Base-by-base conservation (phyloP, 2,113 vertebrate genomes). In the Coracopsis vasa region DNA sequence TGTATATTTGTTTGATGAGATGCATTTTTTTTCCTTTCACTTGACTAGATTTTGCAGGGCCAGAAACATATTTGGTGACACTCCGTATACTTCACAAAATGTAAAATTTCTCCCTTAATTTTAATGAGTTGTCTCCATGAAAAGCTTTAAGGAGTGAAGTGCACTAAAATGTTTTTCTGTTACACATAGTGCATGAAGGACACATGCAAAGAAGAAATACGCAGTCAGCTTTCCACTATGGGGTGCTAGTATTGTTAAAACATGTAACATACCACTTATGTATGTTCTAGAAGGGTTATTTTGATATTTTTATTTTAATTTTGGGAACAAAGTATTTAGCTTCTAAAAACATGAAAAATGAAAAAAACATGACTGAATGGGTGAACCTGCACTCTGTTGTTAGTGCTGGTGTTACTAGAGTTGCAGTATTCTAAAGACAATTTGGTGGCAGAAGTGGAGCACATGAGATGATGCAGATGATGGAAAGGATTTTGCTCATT, bases 171-270 rank as follows among this genome's bases (percentile, higher is more conserved):
- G 3, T 29, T 69, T 93, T 78, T 41, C 50, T 83, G 0, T 80
- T 70, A 28, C 15, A 27, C 1, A 7, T 31, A 58, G 6, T 45
- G 10, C 13, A 39, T 42, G 74, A 82, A 70, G 44, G 73, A 53
- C 9, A 33, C 2, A 4, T 53, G 13, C 13, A 39, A 80, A 72
- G 48, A 41, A 66, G 25, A 19, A 92, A 56, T 0, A 0, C 45
- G 48, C 9, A 37, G 35, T 75, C 7, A 3, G 19, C 25, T 95
- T 83, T 67, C 39, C 7, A 35, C 19, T 44, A 1, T 28, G 39
- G 23, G 19, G 41, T 69, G 48, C 25, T 48, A 25, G 7, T 28
- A 21, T 45, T 82, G 64, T 73, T 77, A 73, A 45, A 58, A 48
- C 8, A 12, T 14, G 13, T 20, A 81, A 33, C 13, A 27, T 4